Conservation (phyloP, 2,888 invertebrate genomes). For the Cartodere bifasciata region DNA sequence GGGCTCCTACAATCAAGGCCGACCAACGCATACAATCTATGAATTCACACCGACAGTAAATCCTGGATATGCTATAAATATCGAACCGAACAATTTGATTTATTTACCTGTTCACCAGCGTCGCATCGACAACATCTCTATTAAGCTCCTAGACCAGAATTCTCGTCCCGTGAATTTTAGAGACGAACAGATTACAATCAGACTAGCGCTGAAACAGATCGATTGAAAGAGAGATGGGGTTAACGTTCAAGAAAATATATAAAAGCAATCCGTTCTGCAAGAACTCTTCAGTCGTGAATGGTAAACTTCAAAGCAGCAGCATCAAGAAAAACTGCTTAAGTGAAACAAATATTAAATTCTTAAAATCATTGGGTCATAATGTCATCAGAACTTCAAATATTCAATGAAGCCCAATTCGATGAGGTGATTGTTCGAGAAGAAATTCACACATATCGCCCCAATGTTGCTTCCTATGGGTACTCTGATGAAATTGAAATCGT, state of each 20-base stretch:
- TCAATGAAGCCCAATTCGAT: no score
- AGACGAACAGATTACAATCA: constrained; percentile 17
- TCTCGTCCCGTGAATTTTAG: constrained; percentile 17
- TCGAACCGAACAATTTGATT: constrained; percentile 24
- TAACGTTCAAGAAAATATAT: background rate
- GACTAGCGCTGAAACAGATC: constrained; percentile 16
- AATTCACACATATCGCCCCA: constrained; percentile 8
- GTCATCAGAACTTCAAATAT: constrained; percentile 3
- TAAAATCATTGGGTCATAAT: constrained; percentile 9
- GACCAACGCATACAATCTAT: constrained; percentile 23
- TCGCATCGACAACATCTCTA: constrained; percentile 20
- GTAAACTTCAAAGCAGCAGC: no score
- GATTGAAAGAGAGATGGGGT: no score
- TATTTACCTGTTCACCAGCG: constrained; percentile 23
- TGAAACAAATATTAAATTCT: background rate
- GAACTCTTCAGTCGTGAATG: no score
- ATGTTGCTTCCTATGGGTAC: constrained; percentile 7
- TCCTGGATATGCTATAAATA: constrained; percentile 27
- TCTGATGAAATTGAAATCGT: constrained; percentile 11
- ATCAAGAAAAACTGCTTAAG: background rate
- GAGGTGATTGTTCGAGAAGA: constrained; percentile 7
- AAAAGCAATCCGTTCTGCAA: no score
- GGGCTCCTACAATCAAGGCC: constrained; percentile 20
- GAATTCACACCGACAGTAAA: constrained; percentile 24
- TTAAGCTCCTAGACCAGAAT: constrained; percentile 21